A percentile compares a stretch with the other conserved stretches of the same genome.
phyloP scores from a whole-genome alignment of 2,888 invertebrate species.

The Pachydiplax longipennis region DNA sequence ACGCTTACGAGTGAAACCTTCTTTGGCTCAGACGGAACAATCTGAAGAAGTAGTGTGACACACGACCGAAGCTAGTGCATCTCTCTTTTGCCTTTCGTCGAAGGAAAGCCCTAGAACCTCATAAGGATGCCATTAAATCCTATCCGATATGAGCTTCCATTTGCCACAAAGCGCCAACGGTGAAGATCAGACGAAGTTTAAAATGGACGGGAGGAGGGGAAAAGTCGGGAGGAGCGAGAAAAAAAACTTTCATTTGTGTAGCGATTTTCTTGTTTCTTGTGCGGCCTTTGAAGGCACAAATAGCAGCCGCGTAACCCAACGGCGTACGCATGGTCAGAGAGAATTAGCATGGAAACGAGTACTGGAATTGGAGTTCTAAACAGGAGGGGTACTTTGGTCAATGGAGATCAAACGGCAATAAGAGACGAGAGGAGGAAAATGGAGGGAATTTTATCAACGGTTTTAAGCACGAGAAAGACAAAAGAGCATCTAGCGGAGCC shows the following conservation, averaged over 20 bases:
- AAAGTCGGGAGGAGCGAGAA: background rate
- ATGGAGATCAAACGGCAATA: slow-evolving; percentile 1
- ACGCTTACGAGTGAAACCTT: background rate
- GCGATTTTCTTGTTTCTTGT: background rate
- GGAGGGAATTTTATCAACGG: slow-evolving; percentile 1
- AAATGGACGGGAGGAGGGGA: background rate
- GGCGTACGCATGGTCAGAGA: background rate
- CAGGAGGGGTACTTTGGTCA: slow-evolving; percentile 1
- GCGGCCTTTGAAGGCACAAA: background rate
- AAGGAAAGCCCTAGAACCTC: background rate
- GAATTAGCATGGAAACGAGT: slow-evolving; percentile 1
- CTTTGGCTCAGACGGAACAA: background rate
- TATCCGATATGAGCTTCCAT: slow-evolving; percentile 16
- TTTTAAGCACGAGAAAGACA: slow-evolving; percentile 1
- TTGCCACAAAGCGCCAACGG: background rate
- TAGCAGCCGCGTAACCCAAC: background rate
- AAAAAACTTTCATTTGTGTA: background rate
- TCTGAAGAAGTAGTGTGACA: background rate
- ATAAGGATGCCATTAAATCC: slow-evolving; percentile 16
- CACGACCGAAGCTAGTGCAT: background rate
- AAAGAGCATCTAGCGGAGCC: background rate
- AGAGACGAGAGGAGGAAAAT: background rate
- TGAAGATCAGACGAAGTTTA: background rate
- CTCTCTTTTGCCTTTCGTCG: background rate
- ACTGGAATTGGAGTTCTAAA: background rate